Evolutionary conservation across 2,113 vertebrate species (phyloP), one percentile per base, ranked within the genome.

Genomic region (Pantherophis guttatus): DNA sequence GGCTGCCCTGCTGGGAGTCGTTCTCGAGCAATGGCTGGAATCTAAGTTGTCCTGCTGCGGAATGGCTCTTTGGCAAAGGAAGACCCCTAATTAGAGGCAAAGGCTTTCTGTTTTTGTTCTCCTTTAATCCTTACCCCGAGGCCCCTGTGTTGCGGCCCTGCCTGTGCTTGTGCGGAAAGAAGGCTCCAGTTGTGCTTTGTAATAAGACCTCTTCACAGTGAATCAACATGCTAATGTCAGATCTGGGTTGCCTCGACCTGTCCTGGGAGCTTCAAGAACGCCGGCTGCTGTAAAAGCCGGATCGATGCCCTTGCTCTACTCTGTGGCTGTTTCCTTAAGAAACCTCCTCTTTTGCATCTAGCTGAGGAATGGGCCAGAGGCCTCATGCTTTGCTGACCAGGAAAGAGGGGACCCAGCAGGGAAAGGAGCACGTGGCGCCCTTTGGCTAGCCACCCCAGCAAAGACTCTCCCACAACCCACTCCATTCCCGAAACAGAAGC

Each of bases 61-160:
- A 98, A 97, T 97, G 97, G 97, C 96, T 97, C 97, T 97, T 98
- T 98, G 98, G 98, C 98, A 98, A 97, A 97, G 96, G 97, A 97
- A 97, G 97, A 97, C 97, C 97, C 91, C 97, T 98, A 98, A 96
- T 98, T 98, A 95, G 97, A 98, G 97, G 97, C 97, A 26, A 97
- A 97, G 97, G 97, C 95, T 97, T 98, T 98, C 97, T 97, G 95
- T 97, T 97, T 65, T 97, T 98, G 97, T 98, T 98, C 97, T 98
- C 97, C 97, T 97, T 97, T 98, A 98, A 99, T 98, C 98, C 98
- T 98, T 98, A 97, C 98, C 98, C 98, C 94, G 96, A 98, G 98
- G 98, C 98, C 96, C 97, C 97, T 96, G 95, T 97, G 97, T 94
- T 94, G 95, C 96, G 97, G 96, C 98, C 97, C 92, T 98, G 98